phyloP scores from a whole-genome alignment of 2,113 vertebrate species.

The Saccopteryx bilineata region DNA sequence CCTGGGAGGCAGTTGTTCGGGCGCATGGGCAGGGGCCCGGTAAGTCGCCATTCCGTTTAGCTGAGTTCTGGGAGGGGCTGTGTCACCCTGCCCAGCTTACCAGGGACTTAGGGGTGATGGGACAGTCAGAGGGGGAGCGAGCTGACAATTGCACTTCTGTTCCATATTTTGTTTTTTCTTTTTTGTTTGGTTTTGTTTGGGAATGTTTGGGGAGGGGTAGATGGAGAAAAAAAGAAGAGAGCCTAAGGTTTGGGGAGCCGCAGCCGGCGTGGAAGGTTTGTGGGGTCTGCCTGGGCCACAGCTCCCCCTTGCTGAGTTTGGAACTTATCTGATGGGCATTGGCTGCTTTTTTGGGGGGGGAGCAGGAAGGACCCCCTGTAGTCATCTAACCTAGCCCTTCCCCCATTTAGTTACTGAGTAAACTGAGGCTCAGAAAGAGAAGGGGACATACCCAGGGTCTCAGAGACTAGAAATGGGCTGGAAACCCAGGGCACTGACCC shows the following conservation, averaged over 20 bases:
- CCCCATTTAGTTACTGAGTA: background rate
- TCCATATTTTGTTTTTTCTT: background rate
- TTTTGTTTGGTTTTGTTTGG: background rate
- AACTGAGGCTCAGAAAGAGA: background rate
- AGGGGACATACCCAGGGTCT: background rate
- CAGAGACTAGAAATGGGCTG: background rate
- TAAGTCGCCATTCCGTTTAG: accelerated
- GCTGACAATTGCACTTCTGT: background rate
- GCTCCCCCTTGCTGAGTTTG: background rate
- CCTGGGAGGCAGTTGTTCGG: background rate
- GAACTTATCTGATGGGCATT: background rate
- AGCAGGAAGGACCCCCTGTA: background rate
- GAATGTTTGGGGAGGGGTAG: background rate
- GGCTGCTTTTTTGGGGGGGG: background rate
- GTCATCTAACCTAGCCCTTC: accelerated
- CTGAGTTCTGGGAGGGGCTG: background rate
- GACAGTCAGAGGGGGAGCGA: background rate
- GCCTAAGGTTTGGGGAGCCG: background rate
- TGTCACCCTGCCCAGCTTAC: background rate
- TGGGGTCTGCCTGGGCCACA: background rate
- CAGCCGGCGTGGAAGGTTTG: accelerated
- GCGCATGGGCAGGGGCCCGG: background rate
- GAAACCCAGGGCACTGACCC: background rate
- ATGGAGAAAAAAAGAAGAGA: background rate
- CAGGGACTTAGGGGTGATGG: background rate